These are phyloP conservation scores for Delphinapterus leucas DNA, from an alignment of 2,113 vertebrate species.

Conservation along the genomic window DNA sequence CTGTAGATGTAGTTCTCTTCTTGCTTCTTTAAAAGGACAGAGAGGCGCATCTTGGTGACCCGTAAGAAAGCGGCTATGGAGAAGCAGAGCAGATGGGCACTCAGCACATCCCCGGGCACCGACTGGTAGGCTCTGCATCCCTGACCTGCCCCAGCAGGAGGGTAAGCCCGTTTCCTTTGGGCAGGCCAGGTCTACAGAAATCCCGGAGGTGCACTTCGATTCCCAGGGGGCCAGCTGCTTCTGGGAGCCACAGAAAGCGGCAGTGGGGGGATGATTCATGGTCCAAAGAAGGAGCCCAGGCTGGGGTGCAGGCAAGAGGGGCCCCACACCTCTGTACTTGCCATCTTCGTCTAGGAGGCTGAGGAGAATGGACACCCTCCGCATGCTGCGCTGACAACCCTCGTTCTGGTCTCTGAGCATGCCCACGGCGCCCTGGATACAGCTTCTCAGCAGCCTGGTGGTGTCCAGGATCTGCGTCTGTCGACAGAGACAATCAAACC, in stretches of 20 bases:
- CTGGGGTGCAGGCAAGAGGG: fast-evolving
- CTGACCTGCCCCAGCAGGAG: fast-evolving
- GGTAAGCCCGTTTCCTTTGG: fast-evolving
- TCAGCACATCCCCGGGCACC: fast-evolving
- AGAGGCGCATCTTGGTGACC: slow-evolving; percentile 86
- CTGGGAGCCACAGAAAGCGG: background rate
- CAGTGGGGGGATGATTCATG: background rate
- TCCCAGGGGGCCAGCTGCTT: background rate
- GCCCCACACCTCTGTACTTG: slow-evolving; percentile 78
- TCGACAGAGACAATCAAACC: background rate
- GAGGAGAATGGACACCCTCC: slow-evolving; percentile 90
- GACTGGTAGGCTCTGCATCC: fast-evolving
- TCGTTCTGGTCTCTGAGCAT: slow-evolving; percentile 88
- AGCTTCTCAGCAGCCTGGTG: slow-evolving; percentile 89
- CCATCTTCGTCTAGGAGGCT: slow-evolving; percentile 83
- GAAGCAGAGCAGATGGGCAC: fast-evolving
- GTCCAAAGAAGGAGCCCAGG: fast-evolving
- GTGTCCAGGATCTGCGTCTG: slow-evolving; percentile 86
- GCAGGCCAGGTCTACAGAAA: background rate
- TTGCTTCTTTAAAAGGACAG: slow-evolving; percentile 82
- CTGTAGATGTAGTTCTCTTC: slow-evolving; percentile 79
- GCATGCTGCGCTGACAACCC: slow-evolving; percentile 81
- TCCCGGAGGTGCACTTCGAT: fast-evolving
- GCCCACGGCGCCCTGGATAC: slow-evolving; percentile 92
- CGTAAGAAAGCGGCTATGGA: slow-evolving; percentile 88